Evolutionary conservation across 2,888 invertebrate species (phyloP), one percentile per base, ranked within the genome.

Genomic region (Apantesis nais): DNA sequence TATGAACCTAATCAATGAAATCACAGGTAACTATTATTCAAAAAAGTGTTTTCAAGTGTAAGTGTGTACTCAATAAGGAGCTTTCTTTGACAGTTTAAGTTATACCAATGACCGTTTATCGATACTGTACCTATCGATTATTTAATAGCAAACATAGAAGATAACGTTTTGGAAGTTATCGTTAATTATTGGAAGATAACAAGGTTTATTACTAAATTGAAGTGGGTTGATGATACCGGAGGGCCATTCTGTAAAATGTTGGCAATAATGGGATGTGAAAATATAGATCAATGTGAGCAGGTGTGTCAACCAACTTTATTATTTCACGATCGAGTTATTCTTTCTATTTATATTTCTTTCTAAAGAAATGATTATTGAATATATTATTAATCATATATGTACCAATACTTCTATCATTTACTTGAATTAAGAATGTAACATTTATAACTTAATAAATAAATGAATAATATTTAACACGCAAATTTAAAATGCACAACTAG

Each of bases 131-230:
- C 86, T 93, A 94, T 94, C 92, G 94, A 95, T 94, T 95, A 93
- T 94, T 95, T 92, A 94, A 95, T 92, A 93, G 92, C 93, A 92
- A 94, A 94, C 90, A 93, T 85, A 84, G 85, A 74, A 86, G 94
- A 95, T 95, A 95, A 92, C 87, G 87, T 86, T 91, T 93, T 90
- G 88, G 90, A 84, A 90, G 90, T 92, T 93, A 94, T 93, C 94
- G 89, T 88, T 95, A 95, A 95, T 95, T 94, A 95, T 92, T 92
- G 87, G 86, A 79, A 90, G 94, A 94, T 94, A 94, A 91, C 91
- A 85, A 78, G 86, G 84, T 90, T 91, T 93, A 91, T 93, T 89
- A 91, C 90, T 85, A 85, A 84, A 81, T 81, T 89, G 83, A 84
- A 92, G 91, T 92, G 89, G 87, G 84, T 87, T 87, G 84, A 90